Conservation (phyloP, 2,888 invertebrate species). For the Hypomecis atomaria region DNA sequence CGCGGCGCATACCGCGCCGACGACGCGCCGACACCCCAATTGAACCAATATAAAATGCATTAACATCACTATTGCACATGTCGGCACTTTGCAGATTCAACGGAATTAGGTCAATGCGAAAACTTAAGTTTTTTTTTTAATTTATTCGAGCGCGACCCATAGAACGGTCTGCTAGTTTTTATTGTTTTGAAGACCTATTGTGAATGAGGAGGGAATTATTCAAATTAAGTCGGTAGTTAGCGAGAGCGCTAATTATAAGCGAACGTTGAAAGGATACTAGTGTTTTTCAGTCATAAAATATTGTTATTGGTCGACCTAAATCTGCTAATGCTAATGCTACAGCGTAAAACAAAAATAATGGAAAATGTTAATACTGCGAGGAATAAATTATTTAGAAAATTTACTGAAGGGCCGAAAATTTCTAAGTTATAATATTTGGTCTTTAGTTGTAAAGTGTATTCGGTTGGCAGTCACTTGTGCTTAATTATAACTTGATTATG, state of each 20-base stretch:
- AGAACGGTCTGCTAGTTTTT: constrained; percentile 48
- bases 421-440: no score
- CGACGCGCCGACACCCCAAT: constrained; percentile 70
- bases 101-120: constrained; percentile 40
- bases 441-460: no score
- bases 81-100: constrained; percentile 77
- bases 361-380: not conserved
- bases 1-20: constrained; percentile 77
- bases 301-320: constrained; percentile 25
- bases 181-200: constrained; percentile 36
- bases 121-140: constrained; percentile 46
- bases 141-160: constrained; percentile 43
- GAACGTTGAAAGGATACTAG: constrained; percentile 30
- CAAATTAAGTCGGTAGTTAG: constrained; percentile 20
- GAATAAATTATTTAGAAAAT: no score
- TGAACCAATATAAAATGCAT: constrained; percentile 85
- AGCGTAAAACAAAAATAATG: not conserved
- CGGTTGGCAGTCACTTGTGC: no score
- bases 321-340: constrained; percentile 1
- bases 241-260: constrained; percentile 25
- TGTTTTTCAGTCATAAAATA: constrained; percentile 31
- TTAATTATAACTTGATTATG: no score
- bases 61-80: constrained; percentile 72
- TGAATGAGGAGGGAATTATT: constrained; percentile 25
- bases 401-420: no score